Evolutionary conservation across 2,797 vertebrate genomes (phyloP), one percentile per base, ranked within the genome.

Genomic region (Zenarchopterus dispar): DNA sequence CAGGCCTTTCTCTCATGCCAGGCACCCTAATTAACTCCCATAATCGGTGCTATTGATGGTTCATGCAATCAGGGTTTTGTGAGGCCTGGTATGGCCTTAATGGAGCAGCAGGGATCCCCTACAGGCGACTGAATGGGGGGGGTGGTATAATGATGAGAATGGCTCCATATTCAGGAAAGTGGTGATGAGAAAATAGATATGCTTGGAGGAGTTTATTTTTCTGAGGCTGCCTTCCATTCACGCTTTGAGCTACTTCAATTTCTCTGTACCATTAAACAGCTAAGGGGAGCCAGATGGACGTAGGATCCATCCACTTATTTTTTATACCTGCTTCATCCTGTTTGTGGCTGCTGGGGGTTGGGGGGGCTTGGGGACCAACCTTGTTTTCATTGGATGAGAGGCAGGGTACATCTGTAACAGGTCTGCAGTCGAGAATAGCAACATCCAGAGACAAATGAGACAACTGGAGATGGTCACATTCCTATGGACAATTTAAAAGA

Each of bases 41-140:
- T 86, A 88, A 89, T 89, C 83, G 80, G 70, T 9, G 70, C 81
- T 77, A 84, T 80, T 85, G 84, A 87, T 76, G 81, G 78, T 62
- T 63, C 72, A 51, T 56, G 80, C 80, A 85, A 86, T 86, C 77
- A 67, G 73, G 46, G 68, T 55, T 73, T 82, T 78, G 80, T 79
- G 75, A 73, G 78, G 55, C 77, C 67, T 55, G 1, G 55, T 55
- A 56, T 54, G 78, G 76, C 64, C 67, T 83, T 84, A 87, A 87
- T 82, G 70, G 76, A 84, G 78, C 88, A 78, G 84, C 77, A 67
- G 82, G 86, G 79, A 75, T 68, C 71, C 78, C 75, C 76, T 55
- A 33, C 76, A 77, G 76, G 69, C 57, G 61, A 72, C 48, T 80
- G 67, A 86, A 78, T 70, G 73, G 23, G 59, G 67, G 6, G 36